Conservation (phyloP, 2,888 invertebrate genomes). For the Plagodis dolabraria region DNA sequence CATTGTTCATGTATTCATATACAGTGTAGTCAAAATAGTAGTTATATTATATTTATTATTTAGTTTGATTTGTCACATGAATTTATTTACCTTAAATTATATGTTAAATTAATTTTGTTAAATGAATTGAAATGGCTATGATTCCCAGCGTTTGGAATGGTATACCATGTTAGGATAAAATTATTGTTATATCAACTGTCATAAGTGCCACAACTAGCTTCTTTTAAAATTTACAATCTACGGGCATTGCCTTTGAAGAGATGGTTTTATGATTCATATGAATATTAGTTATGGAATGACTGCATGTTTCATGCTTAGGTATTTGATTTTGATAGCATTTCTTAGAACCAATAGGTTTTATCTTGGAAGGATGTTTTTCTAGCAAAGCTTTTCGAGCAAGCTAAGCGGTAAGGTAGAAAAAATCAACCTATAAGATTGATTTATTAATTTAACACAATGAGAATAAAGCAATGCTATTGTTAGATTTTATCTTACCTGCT, state of each 20-base stretch:
- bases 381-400: too few species aligned
- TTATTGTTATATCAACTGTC: conserved; percentile 27
- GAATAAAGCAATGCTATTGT: too few species aligned
- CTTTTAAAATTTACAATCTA: conserved; percentile 48
- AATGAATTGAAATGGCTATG: conserved; percentile 34
- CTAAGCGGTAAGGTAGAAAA: too few species aligned
- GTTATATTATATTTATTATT: conserved; percentile 56
- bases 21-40: conserved; percentile 41
- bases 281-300: too few species aligned
- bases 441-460: too few species aligned
- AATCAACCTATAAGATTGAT: too few species aligned
- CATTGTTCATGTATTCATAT: neutral
- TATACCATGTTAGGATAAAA: conserved; percentile 35
- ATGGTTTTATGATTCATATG: neutral
- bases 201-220: conserved; percentile 61
- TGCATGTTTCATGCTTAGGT: too few species aligned
- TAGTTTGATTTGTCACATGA: conserved; percentile 60
- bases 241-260: conserved; percentile 55
- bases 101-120: conserved; percentile 29
- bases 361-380: too few species aligned
- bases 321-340: too few species aligned
- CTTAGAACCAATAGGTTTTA: too few species aligned
- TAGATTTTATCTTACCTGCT: too few species aligned
- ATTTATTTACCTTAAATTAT: conserved; percentile 61
- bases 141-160: conserved; percentile 17